Evolutionary conservation across 1,140 invertebrate species (phyloP), one percentile per base, ranked within the genome.

Genomic region (Cherax quadricarinatus): DNA sequence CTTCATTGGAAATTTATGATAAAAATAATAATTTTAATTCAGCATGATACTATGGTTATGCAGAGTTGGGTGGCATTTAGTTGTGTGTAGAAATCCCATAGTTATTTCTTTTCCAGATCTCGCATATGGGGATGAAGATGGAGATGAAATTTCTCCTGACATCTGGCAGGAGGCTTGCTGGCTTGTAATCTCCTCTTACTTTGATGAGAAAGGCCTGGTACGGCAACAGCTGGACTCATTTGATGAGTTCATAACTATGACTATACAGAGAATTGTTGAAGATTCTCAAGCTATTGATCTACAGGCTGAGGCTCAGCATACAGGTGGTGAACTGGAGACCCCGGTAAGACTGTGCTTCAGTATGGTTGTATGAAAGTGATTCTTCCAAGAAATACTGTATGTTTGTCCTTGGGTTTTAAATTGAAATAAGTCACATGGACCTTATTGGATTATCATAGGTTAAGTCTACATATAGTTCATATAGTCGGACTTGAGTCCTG

Each of bases 171-270:
- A 99, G 96, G 99, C 99, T n/a, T 99, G 99, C 94, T 99, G 99
- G 99, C 99, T 99, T 95, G 99, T 99, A 75, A 99, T 99, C 94
- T 99, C 98, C 94, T 98, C 99, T 4, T 99, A 99, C 95, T 99
- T 99, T 95, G 99, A 99, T 95, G 99, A 99, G 95, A 99, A 99
- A 96, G 99, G 96, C 95, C 96, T 99, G 78, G 99, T 99, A n/a
- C 96, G 99, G 83, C 99, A 99, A 95, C 99, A 99, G 94, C 95
- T 99, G 92, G 99, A 99, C 94, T 99, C 98, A 94, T 99, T 99
- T 95, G 99, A 99, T 96, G 99, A 99, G 96, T 99, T 99, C 95
- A 99, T 99, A 95, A 98, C 99, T 95, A 99, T 99, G 98, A 99
- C 98, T 16, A 98, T 99, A 41, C 99, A 99, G 95, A 96, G 99